phyloP scores from a whole-genome alignment of 1,140 invertebrate genomes.

The Drosophila insularis region DNA sequence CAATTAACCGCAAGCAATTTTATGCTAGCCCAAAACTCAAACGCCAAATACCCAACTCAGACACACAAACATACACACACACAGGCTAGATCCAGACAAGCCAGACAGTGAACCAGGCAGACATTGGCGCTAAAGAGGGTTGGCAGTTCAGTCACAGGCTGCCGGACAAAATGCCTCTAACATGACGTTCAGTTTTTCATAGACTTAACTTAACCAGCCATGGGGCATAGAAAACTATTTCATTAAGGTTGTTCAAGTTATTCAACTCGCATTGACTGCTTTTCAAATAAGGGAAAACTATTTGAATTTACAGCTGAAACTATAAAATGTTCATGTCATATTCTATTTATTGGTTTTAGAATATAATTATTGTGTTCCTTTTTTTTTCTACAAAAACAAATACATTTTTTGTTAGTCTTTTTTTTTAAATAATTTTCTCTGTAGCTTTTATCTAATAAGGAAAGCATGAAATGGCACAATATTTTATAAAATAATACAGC shows the following conservation, averaged over 20 bases:
- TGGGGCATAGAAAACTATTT: background rate
- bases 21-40: constrained; percentile 17
- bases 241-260: background rate
- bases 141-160: background rate
- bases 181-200: constrained; percentile 1
- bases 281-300: no score
- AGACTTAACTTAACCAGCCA: background rate
- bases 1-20: constrained; percentile 65
- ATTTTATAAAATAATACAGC: no score
- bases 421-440: no score
- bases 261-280: no score
- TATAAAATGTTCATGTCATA: no score
- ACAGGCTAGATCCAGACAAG: background rate
- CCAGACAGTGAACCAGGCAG: background rate
- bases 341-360: no score
- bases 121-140: constrained; percentile 4
- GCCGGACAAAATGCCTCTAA: background rate
- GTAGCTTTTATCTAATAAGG: no score
- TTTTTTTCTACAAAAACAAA: no score
- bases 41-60: background rate
- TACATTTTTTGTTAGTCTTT: no score
- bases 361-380: no score
- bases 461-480: no score
- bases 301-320: no score
- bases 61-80: background rate